Evolutionary conservation across 2,888 invertebrate genomes (phyloP), one percentile per base, ranked within the genome.

Genomic region (Tridacna crocea): DNA sequence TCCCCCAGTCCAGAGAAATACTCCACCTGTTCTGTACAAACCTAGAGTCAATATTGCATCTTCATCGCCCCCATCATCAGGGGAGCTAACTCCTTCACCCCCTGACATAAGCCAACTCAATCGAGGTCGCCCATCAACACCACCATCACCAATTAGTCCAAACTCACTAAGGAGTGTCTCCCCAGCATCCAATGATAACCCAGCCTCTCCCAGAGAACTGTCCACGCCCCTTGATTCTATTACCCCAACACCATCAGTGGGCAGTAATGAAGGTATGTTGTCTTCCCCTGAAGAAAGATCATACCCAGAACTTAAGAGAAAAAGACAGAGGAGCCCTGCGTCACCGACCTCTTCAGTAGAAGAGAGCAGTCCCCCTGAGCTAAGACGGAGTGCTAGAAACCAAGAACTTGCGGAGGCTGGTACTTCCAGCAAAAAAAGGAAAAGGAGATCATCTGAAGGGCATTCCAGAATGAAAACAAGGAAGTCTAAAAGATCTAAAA

Each of bases 71-170:
- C 80, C 84, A 61, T 76, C 85, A 61, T 83, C 87, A 27, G 82
- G 83, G 61, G 77, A 85, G 66, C 77, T 88, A 24, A 83, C 87
- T 61, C 80, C 87, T 48, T 83, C 84, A 22, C 83, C 84, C 4
- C 84, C 84, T 61, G 84, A 84, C 58, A 36, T 84, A 12, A 58
- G 80, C 46, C 63, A 47, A 73, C 13, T 77, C 72, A 63, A 24
- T 65, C 26, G 70, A 46, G 78, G 74, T 22, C 63, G 66, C 0
- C 65, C 79, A 0, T 26, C 46, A n/a, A 68, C 66, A 0, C 73
- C 77, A 11, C 74, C 68, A n/a, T 81, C 81, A 22, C 84, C 84
- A 19, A 68, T 81, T 15, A 79, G 79, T 61, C 84, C 84, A 46
- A 72, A 55, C 12, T 77, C 81, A 19, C 75, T 79, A n/a, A 70